A percentile compares a stretch with the other conserved stretches of the same genome.
Conservation (phyloP, 2,113 vertebrate genomes). For the Edolisoma coerulescens region DNA sequence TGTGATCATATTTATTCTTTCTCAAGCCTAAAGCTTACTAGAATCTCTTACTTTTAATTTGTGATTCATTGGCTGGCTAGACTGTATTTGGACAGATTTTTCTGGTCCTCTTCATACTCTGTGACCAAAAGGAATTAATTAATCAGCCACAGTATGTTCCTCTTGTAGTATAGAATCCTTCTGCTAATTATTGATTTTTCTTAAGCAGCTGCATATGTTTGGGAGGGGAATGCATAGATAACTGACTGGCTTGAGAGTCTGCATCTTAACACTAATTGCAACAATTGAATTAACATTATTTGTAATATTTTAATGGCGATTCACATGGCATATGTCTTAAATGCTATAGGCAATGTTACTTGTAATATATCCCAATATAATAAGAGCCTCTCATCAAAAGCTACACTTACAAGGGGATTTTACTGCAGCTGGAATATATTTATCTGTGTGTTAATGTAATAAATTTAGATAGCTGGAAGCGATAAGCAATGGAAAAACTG, state of each 20-base stretch:
- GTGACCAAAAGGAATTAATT: neutral
- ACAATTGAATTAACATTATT: neutral
- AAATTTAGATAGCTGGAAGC: slow-evolving; percentile 60
- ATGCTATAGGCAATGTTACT: neutral
- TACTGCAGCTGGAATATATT: neutral
- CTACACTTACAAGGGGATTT: neutral
- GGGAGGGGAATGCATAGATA: neutral
- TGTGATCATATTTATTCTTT: neutral
- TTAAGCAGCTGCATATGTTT: neutral
- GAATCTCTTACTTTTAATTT: neutral
- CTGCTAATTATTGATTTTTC: neutral
- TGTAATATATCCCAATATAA: neutral
- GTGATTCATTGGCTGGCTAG: neutral
- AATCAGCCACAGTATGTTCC: neutral
- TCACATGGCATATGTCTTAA: neutral
- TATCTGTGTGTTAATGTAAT: neutral
- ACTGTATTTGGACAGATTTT: neutral
- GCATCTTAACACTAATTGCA: neutral
- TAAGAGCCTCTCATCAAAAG: neutral
- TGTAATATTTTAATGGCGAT: neutral
- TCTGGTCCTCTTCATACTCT: neutral
- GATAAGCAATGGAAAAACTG: slow-evolving; percentile 77
- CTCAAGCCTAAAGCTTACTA: neutral
- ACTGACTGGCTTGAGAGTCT: neutral
- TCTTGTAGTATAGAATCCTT: neutral